A percentile compares a stretch with the other conserved stretches of the same genome.
phyloP scores from a whole-genome alignment of 2,888 invertebrate species.

The Leptothorax acervorum region DNA sequence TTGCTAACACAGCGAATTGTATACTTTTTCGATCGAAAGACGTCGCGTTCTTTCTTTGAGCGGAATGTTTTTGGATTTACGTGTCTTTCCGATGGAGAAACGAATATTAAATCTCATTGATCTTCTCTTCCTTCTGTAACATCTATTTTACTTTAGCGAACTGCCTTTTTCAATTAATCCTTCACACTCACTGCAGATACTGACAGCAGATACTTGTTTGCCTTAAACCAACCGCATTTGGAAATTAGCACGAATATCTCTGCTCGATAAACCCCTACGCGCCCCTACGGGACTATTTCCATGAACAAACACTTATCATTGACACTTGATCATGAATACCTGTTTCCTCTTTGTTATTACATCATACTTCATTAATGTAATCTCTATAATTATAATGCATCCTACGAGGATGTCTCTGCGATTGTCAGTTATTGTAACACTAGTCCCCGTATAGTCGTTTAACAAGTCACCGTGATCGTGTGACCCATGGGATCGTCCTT shows the following conservation, averaged over 20 bases:
- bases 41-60: not conserved
- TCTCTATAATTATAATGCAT: constrained; percentile 23
- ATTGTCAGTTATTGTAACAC: constrained; percentile 19
- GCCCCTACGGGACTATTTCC: not conserved
- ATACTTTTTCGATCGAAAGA: constrained; percentile 9
- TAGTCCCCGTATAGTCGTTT: not conserved
- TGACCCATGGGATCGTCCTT: not conserved
- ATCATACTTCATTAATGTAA: not conserved
- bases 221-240: not conserved
- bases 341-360: constrained; percentile 14
- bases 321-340: constrained; percentile 22
- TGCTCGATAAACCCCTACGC: not conserved
- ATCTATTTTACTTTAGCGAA: not conserved
- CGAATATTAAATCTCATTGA: not conserved
- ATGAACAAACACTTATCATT: not conserved
- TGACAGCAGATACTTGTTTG: not conserved
- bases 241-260: constrained; percentile 20
- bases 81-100: not conserved
- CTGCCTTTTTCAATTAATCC: not conserved
- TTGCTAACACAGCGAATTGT: constrained; percentile 4
- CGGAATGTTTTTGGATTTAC: not conserved
- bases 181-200: not conserved
- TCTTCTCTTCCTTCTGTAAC: not conserved
- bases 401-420: not conserved
- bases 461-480: not conserved